Evolutionary conservation across 1,140 invertebrate genomes (phyloP).

Genomic region (Drosophila oshimai): DNA sequence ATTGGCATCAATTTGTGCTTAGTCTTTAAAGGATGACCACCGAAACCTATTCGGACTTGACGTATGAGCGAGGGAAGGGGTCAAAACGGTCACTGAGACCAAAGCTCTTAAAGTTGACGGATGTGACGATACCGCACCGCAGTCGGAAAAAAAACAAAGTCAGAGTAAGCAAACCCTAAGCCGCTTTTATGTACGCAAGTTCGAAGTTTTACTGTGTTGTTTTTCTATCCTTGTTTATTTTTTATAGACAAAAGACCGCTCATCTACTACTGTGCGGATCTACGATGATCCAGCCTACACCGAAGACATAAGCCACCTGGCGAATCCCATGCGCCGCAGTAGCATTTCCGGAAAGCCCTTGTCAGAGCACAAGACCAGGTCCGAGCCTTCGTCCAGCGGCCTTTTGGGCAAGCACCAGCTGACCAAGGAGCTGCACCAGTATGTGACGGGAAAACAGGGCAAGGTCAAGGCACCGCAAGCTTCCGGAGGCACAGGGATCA

Average conservation of each 20-base stretch:
- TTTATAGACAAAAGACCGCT: slow-evolving; percentile 72
- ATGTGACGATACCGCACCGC: slow-evolving; percentile 74
- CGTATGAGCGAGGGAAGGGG: slow-evolving; percentile 65
- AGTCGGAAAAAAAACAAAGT: slow-evolving; percentile 79
- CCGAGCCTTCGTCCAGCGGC: slow-evolving; percentile 34
- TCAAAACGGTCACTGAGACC: slow-evolving; percentile 66
- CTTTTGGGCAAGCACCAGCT: slow-evolving; percentile 69
- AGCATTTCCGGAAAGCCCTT: slow-evolving; percentile 67
- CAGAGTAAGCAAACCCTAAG: slow-evolving; percentile 15
- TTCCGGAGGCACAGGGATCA: neutral
- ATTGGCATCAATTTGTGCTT: neutral
- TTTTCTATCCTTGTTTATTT: neutral
- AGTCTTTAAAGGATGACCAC: slow-evolving; percentile 58
- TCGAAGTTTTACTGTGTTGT: neutral
- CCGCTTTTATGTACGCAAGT: no score
- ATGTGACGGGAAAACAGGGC: slow-evolving; percentile 42
- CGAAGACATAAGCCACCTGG: slow-evolving; percentile 81
- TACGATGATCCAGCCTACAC: slow-evolving; percentile 82
- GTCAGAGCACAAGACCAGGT: slow-evolving; percentile 23
- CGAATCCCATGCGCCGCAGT: slow-evolving; percentile 75
- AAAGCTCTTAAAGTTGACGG: slow-evolving; percentile 74
- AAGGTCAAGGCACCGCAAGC: slow-evolving; percentile 19
- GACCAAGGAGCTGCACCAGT: slow-evolving; percentile 67
- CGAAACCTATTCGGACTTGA: slow-evolving; percentile 74
- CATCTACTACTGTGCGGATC: slow-evolving; percentile 63